A percentile compares a stretch with the other conserved stretches of the same genome.
phyloP scores from a whole-genome alignment of 1,140 invertebrate genomes.

The Sitophilus oryzae region DNA sequence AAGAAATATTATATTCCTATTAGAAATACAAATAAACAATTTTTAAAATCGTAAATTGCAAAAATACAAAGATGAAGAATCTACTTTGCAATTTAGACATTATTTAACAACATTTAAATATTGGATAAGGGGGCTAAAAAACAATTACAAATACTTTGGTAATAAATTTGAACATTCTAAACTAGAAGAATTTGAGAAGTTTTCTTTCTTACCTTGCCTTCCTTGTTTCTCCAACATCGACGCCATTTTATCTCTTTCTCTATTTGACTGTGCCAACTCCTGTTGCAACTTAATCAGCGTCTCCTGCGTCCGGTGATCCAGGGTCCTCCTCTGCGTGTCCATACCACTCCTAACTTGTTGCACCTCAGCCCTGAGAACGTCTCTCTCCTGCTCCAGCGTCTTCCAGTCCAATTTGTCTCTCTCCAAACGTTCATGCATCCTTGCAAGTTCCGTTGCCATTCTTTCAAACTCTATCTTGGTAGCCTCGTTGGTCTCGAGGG shows the following conservation, averaged over 20 bases:
- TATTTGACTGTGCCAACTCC: conserved; percentile 61
- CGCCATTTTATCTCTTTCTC: conserved; percentile 67
- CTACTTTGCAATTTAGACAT: no score
- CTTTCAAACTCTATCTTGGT: conserved; percentile 77
- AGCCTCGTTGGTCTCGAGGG: conserved; percentile 71
- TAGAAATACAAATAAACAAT: no score
- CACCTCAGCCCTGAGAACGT: conserved; percentile 61
- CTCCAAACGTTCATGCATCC: conserved; percentile 71
- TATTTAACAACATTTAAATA: no score
- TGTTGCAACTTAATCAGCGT: conserved; percentile 61
- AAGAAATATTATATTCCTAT: no score
- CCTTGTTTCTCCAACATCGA: conserved; percentile 67
- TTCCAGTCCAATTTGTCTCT: conserved; percentile 59
- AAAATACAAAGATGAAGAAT: no score
- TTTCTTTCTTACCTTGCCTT: conserved; percentile 54
- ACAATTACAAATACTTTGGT: no score
- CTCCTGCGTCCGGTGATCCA: conserved; percentile 58
- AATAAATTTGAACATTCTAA: no score
- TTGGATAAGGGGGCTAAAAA: no score
- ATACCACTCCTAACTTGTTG: conserved; percentile 58
- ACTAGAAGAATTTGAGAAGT: neutral
- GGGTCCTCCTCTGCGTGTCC: conserved; percentile 58
- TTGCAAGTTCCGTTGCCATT: conserved; percentile 69
- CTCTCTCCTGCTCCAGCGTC: conserved; percentile 63
- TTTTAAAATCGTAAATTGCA: no score